phyloP scores from a whole-genome alignment of 2,888 invertebrate species.

The Acheta domesticus region DNA sequence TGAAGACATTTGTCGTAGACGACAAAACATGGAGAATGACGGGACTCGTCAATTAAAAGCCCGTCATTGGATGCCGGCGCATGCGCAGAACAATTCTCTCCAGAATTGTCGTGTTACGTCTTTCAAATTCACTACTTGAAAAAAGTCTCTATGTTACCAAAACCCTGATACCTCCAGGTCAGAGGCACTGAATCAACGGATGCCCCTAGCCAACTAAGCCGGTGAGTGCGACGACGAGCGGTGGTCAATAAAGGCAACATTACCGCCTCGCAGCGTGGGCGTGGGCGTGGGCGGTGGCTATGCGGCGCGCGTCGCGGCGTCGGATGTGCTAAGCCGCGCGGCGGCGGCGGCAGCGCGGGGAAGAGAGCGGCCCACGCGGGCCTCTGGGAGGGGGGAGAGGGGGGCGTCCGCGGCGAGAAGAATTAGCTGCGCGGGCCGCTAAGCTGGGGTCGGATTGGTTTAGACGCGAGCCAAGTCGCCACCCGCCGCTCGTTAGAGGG shows the following conservation, averaged over 20 bases:
- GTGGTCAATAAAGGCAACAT: too few relatives aligned
- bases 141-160: too few relatives aligned
- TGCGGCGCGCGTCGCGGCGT: neutral
- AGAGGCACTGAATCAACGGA: too few relatives aligned
- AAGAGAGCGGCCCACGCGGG: neutral
- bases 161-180: too few relatives aligned
- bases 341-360: neutral
- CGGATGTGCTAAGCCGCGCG: neutral
- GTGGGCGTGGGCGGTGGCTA: neutral
- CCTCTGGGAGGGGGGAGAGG: neutral
- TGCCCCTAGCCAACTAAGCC: too few relatives aligned
- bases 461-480: slow-evolving; percentile 10
- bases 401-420: neutral
- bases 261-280: neutral
- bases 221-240: neutral
- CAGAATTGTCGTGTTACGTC: too few relatives aligned
- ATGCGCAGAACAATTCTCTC: too few relatives aligned
- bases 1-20: too few relatives aligned
- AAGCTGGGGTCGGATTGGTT: slow-evolving; percentile 6
- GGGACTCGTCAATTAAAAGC: too few relatives aligned
- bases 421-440: neutral
- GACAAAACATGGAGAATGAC: too few relatives aligned
- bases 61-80: too few relatives aligned
- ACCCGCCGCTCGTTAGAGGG: slow-evolving; percentile 18
- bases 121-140: too few relatives aligned